Evolutionary conservation across 2,888 invertebrate genomes (phyloP).

Genomic region (Tetragonula carbonaria): DNA sequence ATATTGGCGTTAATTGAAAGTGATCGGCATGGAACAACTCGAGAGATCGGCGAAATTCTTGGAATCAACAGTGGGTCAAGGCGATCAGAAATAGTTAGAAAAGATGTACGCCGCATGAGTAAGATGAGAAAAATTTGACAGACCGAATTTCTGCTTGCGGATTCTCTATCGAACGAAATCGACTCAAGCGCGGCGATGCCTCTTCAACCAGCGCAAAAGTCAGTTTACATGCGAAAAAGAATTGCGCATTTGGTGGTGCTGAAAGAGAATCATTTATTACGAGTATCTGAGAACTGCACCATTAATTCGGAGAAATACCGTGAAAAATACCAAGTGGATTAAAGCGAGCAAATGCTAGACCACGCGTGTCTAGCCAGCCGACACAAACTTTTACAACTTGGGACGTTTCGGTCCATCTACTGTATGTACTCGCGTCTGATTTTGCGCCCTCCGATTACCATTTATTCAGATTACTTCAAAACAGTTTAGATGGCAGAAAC

Average conservation of each 20-base stretch:
- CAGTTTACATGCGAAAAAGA: neutral
- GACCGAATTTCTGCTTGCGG: neutral
- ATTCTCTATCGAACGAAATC: neutral
- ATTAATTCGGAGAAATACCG: neutral
- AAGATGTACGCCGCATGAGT: neutral
- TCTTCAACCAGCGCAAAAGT: neutral
- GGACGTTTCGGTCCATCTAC: neutral
- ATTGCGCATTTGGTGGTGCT: neutral
- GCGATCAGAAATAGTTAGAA: no score
- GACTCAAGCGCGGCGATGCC: neutral
- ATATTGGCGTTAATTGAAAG: no score
- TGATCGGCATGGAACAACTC: no score
- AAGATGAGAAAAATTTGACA: neutral
- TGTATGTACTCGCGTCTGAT: no score
- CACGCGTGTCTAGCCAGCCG: neutral
- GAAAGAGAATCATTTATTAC: neutral
- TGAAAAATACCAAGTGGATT: neutral
- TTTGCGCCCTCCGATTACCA: neutral
- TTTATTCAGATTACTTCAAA: neutral
- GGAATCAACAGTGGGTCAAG: no score
- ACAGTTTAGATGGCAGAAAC: neutral
- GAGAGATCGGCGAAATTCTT: no score
- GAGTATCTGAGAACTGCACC: neutral
- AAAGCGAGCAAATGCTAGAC: neutral
- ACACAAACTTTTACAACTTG: neutral